Base-by-base conservation (phyloP, 2,113 vertebrate species). In the Sardina pilchardus region DNA sequence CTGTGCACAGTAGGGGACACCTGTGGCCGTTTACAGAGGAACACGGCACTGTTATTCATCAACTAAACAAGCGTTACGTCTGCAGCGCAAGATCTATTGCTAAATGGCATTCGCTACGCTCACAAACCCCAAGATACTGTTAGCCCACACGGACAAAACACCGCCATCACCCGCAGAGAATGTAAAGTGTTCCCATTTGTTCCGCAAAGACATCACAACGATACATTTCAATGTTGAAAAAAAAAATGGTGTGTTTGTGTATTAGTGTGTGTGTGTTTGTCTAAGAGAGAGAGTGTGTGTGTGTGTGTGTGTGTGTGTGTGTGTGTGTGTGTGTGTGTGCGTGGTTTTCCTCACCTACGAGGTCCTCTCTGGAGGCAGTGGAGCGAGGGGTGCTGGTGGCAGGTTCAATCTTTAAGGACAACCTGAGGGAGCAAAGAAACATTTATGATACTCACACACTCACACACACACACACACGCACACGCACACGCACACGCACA, bases 351-450 rank as follows among this genome's bases (percentile, higher is more conserved):
- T 85, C 85, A 99, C 98, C 97, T 87, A 93, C 95, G 90, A 98
- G 95, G 90, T 99, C 98, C 92, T 99, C 98, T 95, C 96, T 97
- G 87, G 97, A 98, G 89, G 95, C 96, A 87, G 97, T 96, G 85
- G 96, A 95, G 81, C 97, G 97, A 0, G 98, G 97, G 12, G 98
- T 99, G 94, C 96, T 99, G 92, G 96, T 97, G 86, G 97, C 97
- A 86, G 98, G 98, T 91, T 99, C 98, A 91, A 99, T 99, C 94
- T 97, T 99, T 94, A 99, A 94, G 0, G 98, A 99, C 91, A 99
- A 96, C 90, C 98, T 99, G 91, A 91, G 91, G 83, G 85, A 10
- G 17, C 12, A 84, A 42, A 26, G 1, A 24, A 53, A 83, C 71
- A 12, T 80, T 42, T 24, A 47, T 53, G 4, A 47, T 1, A 53